Percentiles rank a stretch among this genome's conserved stretches.
phyloP scores from a whole-genome alignment of 2,797 vertebrate genomes.

The Natrix natrix region DNA sequence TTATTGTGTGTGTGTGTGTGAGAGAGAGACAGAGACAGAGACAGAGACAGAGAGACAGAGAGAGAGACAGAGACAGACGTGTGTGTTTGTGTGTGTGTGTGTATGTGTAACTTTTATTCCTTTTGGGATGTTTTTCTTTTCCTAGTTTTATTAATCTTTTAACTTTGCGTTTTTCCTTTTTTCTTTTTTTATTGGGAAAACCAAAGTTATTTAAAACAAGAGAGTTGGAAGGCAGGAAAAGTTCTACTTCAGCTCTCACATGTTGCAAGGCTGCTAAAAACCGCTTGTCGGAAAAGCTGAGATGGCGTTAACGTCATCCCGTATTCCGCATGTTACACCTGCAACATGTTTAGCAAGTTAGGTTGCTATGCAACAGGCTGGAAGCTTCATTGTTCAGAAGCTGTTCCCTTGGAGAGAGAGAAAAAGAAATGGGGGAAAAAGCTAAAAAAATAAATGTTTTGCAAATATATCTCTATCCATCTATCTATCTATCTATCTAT shows the following conservation, averaged over 20 bases:
- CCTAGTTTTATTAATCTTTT: neutral
- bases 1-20: too few relatives aligned
- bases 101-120: too few relatives aligned
- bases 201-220: neutral
- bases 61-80: too few relatives aligned
- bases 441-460: neutral
- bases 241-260: neutral
- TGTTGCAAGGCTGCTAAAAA: constrained; percentile 15
- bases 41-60: too few relatives aligned
- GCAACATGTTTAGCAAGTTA: constrained; percentile 56
- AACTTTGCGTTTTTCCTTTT: neutral
- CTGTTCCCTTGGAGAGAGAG: neutral
- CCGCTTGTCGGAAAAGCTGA: neutral
- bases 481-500: too few relatives aligned
- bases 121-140: too few relatives aligned
- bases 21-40: too few relatives aligned
- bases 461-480: too few relatives aligned
- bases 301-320: constrained; percentile 29
- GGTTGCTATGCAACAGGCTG: constrained; percentile 68
- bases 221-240: neutral
- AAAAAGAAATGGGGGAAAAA: neutral
- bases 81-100: too few relatives aligned
- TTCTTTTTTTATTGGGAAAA: too few relatives aligned
- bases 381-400: constrained; percentile 53
- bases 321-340: constrained; percentile 58